Percentiles rank a stretch among this genome's conserved stretches.
phyloP scores from a whole-genome alignment of 30 jellyfish, hydroid and myxozoan species.

The Aurelia sp. region DNA sequence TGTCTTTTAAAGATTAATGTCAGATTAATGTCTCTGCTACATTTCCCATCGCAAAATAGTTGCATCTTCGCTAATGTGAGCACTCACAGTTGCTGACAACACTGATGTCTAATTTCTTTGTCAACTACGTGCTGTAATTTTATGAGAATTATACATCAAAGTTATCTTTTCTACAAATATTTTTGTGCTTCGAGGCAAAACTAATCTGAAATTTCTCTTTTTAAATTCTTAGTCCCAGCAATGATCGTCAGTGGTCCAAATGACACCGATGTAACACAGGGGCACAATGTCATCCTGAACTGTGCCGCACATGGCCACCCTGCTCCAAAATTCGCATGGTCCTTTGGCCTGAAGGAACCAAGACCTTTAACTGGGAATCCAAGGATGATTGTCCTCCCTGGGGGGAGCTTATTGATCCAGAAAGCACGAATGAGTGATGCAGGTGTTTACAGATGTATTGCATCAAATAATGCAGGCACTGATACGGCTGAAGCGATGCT shows the following conservation, averaged over 20 bases:
- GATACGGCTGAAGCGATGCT: slow-evolving; percentile 75
- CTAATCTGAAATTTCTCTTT: background rate
- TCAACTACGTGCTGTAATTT: no score
- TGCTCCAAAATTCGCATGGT: slow-evolving; percentile 85
- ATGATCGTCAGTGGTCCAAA: slow-evolving; percentile 60
- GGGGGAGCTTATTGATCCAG: slow-evolving; percentile 86
- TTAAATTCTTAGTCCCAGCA: slow-evolving; percentile 77
- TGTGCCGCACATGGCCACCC: slow-evolving; percentile 94
- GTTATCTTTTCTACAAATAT: background rate
- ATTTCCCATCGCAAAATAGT: no score
- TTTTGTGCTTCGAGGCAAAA: background rate
- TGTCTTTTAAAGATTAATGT: no score
- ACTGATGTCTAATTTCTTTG: no score
- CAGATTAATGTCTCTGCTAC: no score
- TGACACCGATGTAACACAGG: slow-evolving; percentile 76
- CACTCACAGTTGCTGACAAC: no score
- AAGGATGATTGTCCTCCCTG: slow-evolving; percentile 80
- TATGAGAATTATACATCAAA: no score
- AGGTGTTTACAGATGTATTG: slow-evolving; percentile 84
- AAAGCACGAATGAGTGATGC: slow-evolving; percentile 80
- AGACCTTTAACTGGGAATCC: slow-evolving; percentile 49
- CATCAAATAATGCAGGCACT: slow-evolving; percentile 93
- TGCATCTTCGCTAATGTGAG: no score
- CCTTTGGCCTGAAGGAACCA: slow-evolving; percentile 56
- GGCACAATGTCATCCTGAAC: slow-evolving; percentile 73